Conservation (phyloP, 2,888 invertebrate species). For the Macropis europaea region DNA sequence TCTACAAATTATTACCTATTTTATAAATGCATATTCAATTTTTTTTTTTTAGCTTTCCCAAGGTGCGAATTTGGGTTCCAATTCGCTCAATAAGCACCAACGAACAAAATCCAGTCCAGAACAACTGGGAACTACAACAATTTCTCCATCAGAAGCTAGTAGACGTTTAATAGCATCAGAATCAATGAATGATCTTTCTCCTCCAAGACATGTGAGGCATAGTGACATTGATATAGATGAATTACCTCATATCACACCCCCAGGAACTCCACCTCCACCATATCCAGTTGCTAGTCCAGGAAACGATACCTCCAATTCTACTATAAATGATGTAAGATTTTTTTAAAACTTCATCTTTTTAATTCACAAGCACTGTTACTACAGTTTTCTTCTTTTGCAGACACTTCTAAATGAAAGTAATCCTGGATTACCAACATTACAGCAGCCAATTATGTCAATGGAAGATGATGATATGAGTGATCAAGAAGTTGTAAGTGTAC, state of each 20-base stretch:
- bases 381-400: conserved; percentile 15
- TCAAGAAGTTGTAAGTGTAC: conserved; percentile 86
- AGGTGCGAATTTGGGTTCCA: conserved; percentile 72
- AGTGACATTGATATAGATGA: conserved; percentile 79
- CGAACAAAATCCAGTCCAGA: conserved; percentile 86
- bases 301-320: conserved; percentile 68
- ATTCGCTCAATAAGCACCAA: conserved; percentile 81
- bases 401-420: conserved; percentile 68
- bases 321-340: conserved; percentile 70
- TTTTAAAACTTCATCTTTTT: neutral
- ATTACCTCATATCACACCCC: conserved; percentile 82
- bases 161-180: conserved; percentile 82
- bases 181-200: conserved; percentile 83
- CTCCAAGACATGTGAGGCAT: conserved; percentile 67
- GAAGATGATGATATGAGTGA: conserved; percentile 97
- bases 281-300: conserved; percentile 82
- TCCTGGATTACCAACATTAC: conserved; percentile 78
- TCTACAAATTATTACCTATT: neutral
- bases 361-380: neutral
- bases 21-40: conserved; percentile 20
- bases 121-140: conserved; percentile 79
- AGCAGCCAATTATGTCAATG: conserved; percentile 95
- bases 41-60: conserved; percentile 70
- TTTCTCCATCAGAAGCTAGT: conserved; percentile 79
- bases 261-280: conserved; percentile 94